Conservation (phyloP, 1,140 invertebrate species). For the Delia radicum region DNA sequence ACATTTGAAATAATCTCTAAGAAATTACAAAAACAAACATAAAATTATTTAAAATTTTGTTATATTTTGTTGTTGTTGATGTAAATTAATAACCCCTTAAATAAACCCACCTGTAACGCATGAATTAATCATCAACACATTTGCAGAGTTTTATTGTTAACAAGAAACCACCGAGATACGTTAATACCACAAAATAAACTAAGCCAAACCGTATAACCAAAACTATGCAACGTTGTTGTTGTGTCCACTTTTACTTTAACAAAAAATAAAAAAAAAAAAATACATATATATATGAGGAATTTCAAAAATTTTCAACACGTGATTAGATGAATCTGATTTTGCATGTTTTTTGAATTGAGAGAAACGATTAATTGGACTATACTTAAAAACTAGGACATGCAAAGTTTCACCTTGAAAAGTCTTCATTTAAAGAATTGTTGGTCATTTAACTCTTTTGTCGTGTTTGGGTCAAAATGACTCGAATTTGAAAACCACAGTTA, state of each 20-base stretch:
- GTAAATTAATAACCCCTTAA: not conserved
- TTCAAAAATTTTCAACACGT: not conserved
- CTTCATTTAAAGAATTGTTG: too few species aligned
- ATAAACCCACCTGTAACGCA: conserved; percentile 16
- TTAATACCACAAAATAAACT: not conserved
- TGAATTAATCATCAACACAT: conserved; percentile 14
- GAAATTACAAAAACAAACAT: not conserved
- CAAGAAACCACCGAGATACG: not conserved
- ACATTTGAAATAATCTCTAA: not conserved
- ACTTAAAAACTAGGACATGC: too few species aligned
- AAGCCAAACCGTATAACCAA: not conserved
- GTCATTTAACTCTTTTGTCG: too few species aligned
- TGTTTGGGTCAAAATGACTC: too few species aligned
- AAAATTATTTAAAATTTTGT: too few species aligned
- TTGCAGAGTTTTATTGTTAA: not conserved
- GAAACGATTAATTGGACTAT: too few species aligned
- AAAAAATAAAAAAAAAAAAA: not conserved
- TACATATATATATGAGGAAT: too few species aligned
- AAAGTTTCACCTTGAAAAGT: too few species aligned
- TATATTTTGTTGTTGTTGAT: too few species aligned
- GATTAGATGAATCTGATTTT: too few species aligned
- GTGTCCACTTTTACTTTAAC: conserved; percentile 17
- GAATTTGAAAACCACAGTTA: too few species aligned
- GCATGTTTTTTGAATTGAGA: too few species aligned
- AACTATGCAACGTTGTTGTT: not conserved